Evolutionary conservation across 2,797 vertebrate genomes (phyloP), one percentile per base, ranked within the genome.

Genomic region (Mormyrops attenuatus): DNA sequence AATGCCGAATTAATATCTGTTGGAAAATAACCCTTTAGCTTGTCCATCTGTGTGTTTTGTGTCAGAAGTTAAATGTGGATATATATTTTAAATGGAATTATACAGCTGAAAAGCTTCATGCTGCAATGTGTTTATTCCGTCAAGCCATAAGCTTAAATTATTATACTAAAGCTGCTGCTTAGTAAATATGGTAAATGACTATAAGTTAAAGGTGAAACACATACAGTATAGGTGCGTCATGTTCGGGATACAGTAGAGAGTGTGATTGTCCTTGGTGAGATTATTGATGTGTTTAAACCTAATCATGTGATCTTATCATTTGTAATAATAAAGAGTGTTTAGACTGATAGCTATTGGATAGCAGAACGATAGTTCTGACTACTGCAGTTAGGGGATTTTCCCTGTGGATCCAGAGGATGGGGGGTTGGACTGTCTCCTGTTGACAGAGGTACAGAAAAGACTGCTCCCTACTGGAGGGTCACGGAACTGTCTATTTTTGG

Each of bases 271-370:
- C 38, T 44, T 9, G 41, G 47, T 47, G 20, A 44, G 38, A 47
- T 11, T 82, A 47, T 82, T n/a, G 77, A 82, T 82, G 77, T 47
- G 20, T 82, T 47, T 82, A 47, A 63, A 47, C 77, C 38, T 82
- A 82, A 44, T 82, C 77, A 82, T 82, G 77, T 82, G 77, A 47
- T 47, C 20, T 47, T 82, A 47, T 82, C 20, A 82, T 82, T 82
- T 80, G 17, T 44, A 80, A 44, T 80, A 80, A 7, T 80, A 20
- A 80, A n/a, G 73, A 80, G 41, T 47, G 20, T 82, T 8, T 47
- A 82, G 17, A n/a, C 17, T 2, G 73, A 44, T 77, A 41, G 63
- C 26, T 69, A 34, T 69, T 69, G 30, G 13, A 38, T 69, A 30
- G 66, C 11, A 69, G 66, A 69, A 38, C 26, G 20, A 80, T 80